phyloP scores from a whole-genome alignment of 1,140 invertebrate species.

The Lysiphlebus fabarum region DNA sequence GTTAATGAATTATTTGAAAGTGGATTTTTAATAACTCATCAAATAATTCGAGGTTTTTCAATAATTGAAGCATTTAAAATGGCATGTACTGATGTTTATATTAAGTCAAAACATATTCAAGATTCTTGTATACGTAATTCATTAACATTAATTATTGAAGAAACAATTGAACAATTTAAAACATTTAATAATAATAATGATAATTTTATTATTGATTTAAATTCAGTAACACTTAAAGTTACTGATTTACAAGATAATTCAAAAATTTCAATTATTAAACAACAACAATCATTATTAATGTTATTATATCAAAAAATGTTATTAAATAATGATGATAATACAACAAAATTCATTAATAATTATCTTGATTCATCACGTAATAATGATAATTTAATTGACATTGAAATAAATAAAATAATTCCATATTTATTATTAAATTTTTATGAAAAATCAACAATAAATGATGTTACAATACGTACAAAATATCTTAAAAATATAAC shows the following conservation, averaged over 20 bases:
- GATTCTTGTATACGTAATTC: constrained; percentile 35
- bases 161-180: constrained; percentile 28
- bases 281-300: constrained; percentile 41
- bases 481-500: constrained; percentile 18
- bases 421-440: constrained; percentile 42
- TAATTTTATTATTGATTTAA: constrained; percentile 25
- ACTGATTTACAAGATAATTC: constrained; percentile 40
- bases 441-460: constrained; percentile 39
- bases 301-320: constrained; percentile 18
- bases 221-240: constrained; percentile 35
- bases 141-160: constrained; percentile 36
- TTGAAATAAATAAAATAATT: constrained; percentile 30
- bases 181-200: neutral
- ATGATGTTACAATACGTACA: constrained; percentile 33
- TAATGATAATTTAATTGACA: constrained; percentile 7
- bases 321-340: neutral
- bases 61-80: constrained; percentile 56
- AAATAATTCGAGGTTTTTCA: constrained; percentile 60
- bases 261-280: constrained; percentile 37
- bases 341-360: constrained; percentile 34
- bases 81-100: constrained; percentile 67
- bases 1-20: constrained; percentile 63
- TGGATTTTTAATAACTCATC: constrained; percentile 64
- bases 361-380: constrained; percentile 26
- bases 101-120: constrained; percentile 59